Evolutionary conservation across 2,113 vertebrate genomes (phyloP), one percentile per base, ranked within the genome.

Genomic region (Hiodon tergisus): DNA sequence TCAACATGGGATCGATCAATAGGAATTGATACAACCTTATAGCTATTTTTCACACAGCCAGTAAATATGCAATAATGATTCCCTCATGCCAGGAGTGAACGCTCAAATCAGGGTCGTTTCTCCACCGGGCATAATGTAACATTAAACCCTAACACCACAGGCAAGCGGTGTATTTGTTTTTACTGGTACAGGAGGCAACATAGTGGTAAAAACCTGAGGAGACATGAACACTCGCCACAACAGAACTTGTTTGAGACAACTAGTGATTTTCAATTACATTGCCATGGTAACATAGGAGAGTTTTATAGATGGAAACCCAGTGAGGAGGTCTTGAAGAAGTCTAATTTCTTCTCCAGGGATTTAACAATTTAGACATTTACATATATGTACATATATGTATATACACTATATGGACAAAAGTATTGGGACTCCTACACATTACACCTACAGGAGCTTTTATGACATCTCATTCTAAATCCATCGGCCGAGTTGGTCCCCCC

Each of bases 1-100:
- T 89, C 92, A 93, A 95, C 95, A 96, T 96, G 94, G 91, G 93
- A 90, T 93, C 94, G 94, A 98, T 98, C 97, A 98, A 98, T 95
- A 92, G 91, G 88, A 87, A 87, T 86, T 91, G 90, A 92, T 89
- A 93, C 94, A 94, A 95, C 91, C 95, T 97, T 93, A 94, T 92
- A 95, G 94, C 94, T 92, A 89, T 93, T 94, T 94, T 89, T 94
- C 91, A 90, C 90, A 89, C 89, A 94, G 91, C 92, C 90, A 92
- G 93, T 95, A 96, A 97, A 96, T 94, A 96, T 93, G 94, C 94
- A 95, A 95, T 93, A 93, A 96, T 92, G 92, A 95, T 93, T 93
- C 91, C 88, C 92, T 89, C 77, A 90, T 83, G 85, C 89, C 91
- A 88, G 83, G 77, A 13, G 10, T 81, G 81, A 95, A 94, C 93